Evolutionary conservation across 2,797 vertebrate species (phyloP), one percentile per base, ranked within the genome.

Genomic region (Lophotriccus pileatus): DNA sequence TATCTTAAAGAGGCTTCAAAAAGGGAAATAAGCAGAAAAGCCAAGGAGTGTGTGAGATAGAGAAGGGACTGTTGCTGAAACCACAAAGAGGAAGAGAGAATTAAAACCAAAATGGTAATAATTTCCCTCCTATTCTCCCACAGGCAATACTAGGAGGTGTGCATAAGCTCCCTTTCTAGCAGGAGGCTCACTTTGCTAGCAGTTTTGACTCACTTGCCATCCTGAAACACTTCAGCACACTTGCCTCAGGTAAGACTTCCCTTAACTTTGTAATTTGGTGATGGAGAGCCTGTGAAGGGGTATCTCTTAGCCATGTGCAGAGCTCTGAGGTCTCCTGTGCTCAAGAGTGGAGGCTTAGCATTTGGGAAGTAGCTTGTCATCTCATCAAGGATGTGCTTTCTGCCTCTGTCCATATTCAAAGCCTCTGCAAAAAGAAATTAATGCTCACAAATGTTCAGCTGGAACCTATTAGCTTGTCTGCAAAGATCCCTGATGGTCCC

Each of bases 391-490:
- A 69, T 46, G 55, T 59, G 17, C 37, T 76, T 90, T 88, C 63
- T 91, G 66, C 62, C 39, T 84, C 63, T 75, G 72, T 19, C 64
- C 78, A 24, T 60, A 44, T 70, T 77, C 4, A 10, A 90, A 95
- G 56, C 41, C 47, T 56, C 70, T 77, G 41, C 47, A 89, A 92
- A 96, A 92, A 84, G 21, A 88, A 81, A 88, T 46, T 59, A 67
- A 58, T 41, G 60, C 37, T 93, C 89, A 84, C 85, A 94, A 92
- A 84, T 44, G 49, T 70, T 95, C 83, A 84, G 85, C 89, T 88
- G 85, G 83, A 93, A 95, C 52, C 43, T 76, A 91, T 94, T 94
- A 92, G 73, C 72, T 91, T 77, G 83, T 84, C 89, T 92, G 70
- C 52, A 91, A 70, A 91, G 89, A 93, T 92, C 84, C 44, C 23